Evolutionary conservation across 1,140 invertebrate genomes (phyloP).

Genomic region (Leptopilina boulardi): DNA sequence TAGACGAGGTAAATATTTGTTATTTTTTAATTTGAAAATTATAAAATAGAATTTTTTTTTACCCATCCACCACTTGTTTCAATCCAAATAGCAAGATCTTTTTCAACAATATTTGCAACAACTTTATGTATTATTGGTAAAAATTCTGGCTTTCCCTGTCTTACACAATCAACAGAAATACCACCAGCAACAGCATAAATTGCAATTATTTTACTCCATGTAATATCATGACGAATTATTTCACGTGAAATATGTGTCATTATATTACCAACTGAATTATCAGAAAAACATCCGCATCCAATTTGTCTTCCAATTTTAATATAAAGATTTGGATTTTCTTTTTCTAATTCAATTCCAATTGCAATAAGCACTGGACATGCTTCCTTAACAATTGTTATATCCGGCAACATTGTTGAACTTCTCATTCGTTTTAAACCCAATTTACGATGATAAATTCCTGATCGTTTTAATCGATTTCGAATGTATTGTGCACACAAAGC

Average conservation of each 20-base stretch:
- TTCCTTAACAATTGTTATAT: slow-evolving; percentile 75
- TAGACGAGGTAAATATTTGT: background rate
- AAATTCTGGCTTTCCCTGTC: slow-evolving; percentile 81
- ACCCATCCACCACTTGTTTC: slow-evolving; percentile 85
- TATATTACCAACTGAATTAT: slow-evolving; percentile 77
- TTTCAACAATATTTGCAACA: slow-evolving; percentile 80
- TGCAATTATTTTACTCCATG: slow-evolving; percentile 83
- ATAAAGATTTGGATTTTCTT: slow-evolving; percentile 81
- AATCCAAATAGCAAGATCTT: slow-evolving; percentile 82
- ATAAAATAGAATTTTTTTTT: too few relatives aligned
- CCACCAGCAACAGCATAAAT: slow-evolving; percentile 83
- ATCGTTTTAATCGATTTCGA: slow-evolving; percentile 79
- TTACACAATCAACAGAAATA: slow-evolving; percentile 83
- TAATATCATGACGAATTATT: slow-evolving; percentile 78
- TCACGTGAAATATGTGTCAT: slow-evolving; percentile 79
- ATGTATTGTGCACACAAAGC: slow-evolving; percentile 82
- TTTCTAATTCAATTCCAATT: slow-evolving; percentile 71
- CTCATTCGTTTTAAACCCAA: slow-evolving; percentile 82
- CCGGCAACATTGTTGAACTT: slow-evolving; percentile 77
- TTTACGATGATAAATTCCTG: slow-evolving; percentile 82
- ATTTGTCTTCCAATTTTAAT: slow-evolving; percentile 79
- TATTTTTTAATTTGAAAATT: background rate
- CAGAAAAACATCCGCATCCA: slow-evolving; percentile 76
- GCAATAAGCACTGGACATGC: slow-evolving; percentile 75
- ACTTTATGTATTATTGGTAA: slow-evolving; percentile 79